phyloP scores from a whole-genome alignment of 1,140 invertebrate genomes.

The Campodea augens region DNA sequence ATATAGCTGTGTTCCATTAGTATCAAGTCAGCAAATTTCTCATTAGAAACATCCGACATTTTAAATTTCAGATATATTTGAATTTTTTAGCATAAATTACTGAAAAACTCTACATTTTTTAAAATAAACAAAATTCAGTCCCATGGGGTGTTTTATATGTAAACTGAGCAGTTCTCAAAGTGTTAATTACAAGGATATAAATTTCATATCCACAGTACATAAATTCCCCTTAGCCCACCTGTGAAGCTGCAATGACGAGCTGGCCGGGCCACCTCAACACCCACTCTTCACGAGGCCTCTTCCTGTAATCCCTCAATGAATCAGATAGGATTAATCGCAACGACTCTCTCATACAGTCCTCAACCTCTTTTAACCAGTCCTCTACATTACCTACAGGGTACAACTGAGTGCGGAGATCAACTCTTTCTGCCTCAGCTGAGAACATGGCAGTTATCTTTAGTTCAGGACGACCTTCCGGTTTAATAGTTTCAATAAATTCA shows the following conservation, averaged over 20 bases:
- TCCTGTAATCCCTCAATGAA: conserved; percentile 25
- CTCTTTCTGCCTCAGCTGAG: conserved; percentile 53
- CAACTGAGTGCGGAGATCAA: conserved; percentile 36
- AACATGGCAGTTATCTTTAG: conserved; percentile 53
- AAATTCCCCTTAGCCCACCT: too few species aligned
- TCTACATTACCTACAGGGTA: conserved; percentile 54
- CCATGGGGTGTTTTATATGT: too few species aligned
- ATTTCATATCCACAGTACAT: not conserved
- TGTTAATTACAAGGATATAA: not conserved
- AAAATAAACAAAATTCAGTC: too few species aligned
- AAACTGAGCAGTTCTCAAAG: too few species aligned
- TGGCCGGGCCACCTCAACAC: conserved; percentile 56
- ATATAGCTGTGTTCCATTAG: too few species aligned
- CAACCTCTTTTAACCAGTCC: conserved; percentile 49
- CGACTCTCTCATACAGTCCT: conserved; percentile 43
- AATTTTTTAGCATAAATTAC: too few species aligned
- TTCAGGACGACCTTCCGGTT: too few species aligned
- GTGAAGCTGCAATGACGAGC: conserved; percentile 44
- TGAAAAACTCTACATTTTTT: too few species aligned
- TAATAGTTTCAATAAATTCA: conserved; percentile 43
- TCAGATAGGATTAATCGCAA: conserved; percentile 32
- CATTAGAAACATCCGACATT: too few species aligned
- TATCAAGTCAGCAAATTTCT: too few species aligned
- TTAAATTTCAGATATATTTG: too few species aligned
- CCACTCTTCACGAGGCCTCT: conserved; percentile 36